These are phyloP conservation scores for Leptinotarsa undecemlineata DNA, from an alignment of 1,140 invertebrate genomes.

Conservation along the genomic window DNA sequence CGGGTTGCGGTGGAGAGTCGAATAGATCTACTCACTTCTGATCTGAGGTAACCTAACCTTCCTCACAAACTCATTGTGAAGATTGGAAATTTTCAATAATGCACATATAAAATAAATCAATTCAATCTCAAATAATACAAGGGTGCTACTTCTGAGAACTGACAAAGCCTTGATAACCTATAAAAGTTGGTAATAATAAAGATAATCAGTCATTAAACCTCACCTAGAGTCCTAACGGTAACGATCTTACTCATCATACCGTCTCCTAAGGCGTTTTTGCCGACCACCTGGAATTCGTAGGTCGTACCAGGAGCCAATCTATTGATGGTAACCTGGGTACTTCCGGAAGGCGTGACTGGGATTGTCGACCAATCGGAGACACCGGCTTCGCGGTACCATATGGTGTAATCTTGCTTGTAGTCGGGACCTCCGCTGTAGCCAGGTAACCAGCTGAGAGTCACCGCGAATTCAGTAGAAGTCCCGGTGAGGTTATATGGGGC, in stretches of 20 bases:
- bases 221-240: conserved; percentile 88
- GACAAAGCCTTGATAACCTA: too few relatives aligned
- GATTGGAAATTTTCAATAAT: too few relatives aligned
- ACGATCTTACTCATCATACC: conserved; percentile 94
- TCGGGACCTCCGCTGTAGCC: conserved; percentile 93
- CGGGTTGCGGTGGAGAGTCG: too few relatives aligned
- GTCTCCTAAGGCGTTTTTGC: conserved; percentile 90
- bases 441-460: conserved; percentile 88
- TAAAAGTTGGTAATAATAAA: too few relatives aligned
- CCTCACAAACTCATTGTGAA: too few relatives aligned
- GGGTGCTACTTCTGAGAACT: too few relatives aligned
- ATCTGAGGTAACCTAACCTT: too few relatives aligned
- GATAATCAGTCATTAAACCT: conserved; percentile 46
- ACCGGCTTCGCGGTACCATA: conserved; percentile 86
- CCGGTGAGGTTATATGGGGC: conserved; percentile 93
- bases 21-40: too few relatives aligned
- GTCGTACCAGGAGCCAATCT: conserved; percentile 84
- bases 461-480: conserved; percentile 83
- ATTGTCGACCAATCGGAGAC: conserved; percentile 88
- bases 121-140: too few relatives aligned
- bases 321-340: conserved; percentile 89
- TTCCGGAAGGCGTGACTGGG: conserved; percentile 88
- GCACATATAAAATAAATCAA: too few relatives aligned
- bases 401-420: conserved; percentile 92
- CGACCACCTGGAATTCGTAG: conserved; percentile 96